Evolutionary conservation across 2,888 invertebrate species (phyloP).

Genomic region (Endotricha flammealis): DNA sequence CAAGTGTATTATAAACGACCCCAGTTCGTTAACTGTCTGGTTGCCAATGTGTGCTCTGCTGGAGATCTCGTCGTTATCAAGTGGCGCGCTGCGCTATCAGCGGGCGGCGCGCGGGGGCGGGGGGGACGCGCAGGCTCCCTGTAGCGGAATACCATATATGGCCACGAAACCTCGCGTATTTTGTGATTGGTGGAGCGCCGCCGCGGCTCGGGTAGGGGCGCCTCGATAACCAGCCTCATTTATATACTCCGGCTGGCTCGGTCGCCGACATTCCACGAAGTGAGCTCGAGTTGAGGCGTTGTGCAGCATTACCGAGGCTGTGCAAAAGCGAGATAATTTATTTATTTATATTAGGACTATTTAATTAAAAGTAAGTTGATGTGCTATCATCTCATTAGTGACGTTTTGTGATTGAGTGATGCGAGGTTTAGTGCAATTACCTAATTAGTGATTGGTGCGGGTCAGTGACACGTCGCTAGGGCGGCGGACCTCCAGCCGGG

Average conservation of each 20-base stretch:
- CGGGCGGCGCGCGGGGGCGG: slow-evolving; percentile 35
- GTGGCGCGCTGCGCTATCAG: slow-evolving; percentile 48
- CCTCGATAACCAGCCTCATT: slow-evolving; percentile 74
- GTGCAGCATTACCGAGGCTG: slow-evolving; percentile 73
- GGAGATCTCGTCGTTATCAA: slow-evolving; percentile 59
- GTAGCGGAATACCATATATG: slow-evolving; percentile 77
- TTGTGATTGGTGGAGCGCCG: slow-evolving; percentile 80
- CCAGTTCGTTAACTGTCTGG: slow-evolving; percentile 18
- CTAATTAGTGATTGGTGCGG: slow-evolving; percentile 49
- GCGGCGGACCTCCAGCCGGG: slow-evolving; percentile 33
- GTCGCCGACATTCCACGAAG: slow-evolving; percentile 73
- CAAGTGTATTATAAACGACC: slow-evolving; percentile 8
- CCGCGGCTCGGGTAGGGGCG: slow-evolving; percentile 72
- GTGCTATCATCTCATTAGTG: slow-evolving; percentile 37
- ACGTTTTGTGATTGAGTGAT: slow-evolving; percentile 40
- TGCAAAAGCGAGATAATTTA: slow-evolving; percentile 74
- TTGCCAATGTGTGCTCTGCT: slow-evolving; percentile 32
- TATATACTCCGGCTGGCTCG: slow-evolving; percentile 75
- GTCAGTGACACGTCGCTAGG: slow-evolving; percentile 62
- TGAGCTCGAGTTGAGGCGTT: slow-evolving; percentile 70
- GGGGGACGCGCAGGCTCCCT: slow-evolving; percentile 73
- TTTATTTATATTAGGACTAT: slow-evolving; percentile 75
- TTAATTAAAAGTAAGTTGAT: slow-evolving; percentile 75
- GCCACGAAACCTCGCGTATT: slow-evolving; percentile 69
- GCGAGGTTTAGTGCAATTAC: slow-evolving; percentile 43